phyloP scores from a whole-genome alignment of 2,888 invertebrate species.

The Catocala sponsa region DNA sequence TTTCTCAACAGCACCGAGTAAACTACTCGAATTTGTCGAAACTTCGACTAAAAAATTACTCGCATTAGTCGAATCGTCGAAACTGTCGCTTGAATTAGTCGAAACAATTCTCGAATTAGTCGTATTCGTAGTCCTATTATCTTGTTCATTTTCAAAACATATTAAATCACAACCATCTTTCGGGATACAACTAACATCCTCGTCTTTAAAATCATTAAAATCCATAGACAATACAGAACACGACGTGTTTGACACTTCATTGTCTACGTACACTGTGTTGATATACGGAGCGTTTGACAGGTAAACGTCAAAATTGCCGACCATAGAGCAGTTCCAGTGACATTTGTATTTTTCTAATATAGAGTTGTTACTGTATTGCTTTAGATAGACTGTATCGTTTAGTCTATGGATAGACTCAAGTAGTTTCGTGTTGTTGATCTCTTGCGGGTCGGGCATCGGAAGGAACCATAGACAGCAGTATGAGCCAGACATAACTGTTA shows the following conservation, averaged over 20 bases:
- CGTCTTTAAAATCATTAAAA: slow-evolving; percentile 59
- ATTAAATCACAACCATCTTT: slow-evolving; percentile 69
- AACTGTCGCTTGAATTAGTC: no score
- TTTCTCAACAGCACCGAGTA: slow-evolving; percentile 25
- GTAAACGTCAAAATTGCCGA: slow-evolving; percentile 65
- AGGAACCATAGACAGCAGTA: slow-evolving; percentile 92
- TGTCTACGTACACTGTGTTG: slow-evolving; percentile 70
- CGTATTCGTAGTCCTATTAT: slow-evolving; percentile 41
- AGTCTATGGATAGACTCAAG: slow-evolving; percentile 70
- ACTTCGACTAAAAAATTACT: slow-evolving; percentile 22
- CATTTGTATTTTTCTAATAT: slow-evolving; percentile 71
- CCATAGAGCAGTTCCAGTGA: slow-evolving; percentile 73
- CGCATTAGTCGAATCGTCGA: neutral
- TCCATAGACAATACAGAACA: slow-evolving; percentile 75
- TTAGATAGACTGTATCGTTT: slow-evolving; percentile 74
- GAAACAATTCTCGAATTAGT: slow-evolving; percentile 13
- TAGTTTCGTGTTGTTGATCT: slow-evolving; percentile 50
- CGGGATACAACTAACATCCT: slow-evolving; percentile 67
- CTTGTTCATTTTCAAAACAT: slow-evolving; percentile 67
- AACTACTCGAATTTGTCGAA: slow-evolving; percentile 38
- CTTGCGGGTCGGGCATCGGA: slow-evolving; percentile 60
- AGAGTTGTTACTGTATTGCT: slow-evolving; percentile 52
- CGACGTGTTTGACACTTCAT: slow-evolving; percentile 60
- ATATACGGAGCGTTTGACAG: slow-evolving; percentile 69
- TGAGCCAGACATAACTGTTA: slow-evolving; percentile 89